These are phyloP conservation scores for Neoarius graeffei DNA, from an alignment of 2,113 vertebrate species.

Conservation along the genomic window DNA sequence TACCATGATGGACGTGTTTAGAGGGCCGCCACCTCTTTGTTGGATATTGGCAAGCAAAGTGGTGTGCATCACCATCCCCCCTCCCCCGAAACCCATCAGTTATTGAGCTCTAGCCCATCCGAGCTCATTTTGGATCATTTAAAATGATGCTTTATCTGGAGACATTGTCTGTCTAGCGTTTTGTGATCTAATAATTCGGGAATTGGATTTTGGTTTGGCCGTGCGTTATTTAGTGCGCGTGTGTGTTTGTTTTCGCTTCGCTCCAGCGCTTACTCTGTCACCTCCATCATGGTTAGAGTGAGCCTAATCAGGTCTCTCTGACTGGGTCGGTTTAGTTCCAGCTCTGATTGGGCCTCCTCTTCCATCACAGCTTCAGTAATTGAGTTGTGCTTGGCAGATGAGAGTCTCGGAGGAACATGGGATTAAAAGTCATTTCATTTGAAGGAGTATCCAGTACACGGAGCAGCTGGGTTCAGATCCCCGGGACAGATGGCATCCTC, in stretches of 20 bases:
- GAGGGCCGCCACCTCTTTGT: constrained; percentile 3
- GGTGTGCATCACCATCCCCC: neutral
- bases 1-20: constrained; percentile 30
- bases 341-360: constrained; percentile 20
- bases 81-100: too few relatives aligned
- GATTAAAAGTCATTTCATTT: constrained; percentile 38
- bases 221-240: neutral
- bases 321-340: constrained; percentile 41
- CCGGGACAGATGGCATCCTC: constrained; percentile 24
- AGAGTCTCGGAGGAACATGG: constrained; percentile 30
- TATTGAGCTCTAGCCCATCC: neutral
- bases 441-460: neutral
- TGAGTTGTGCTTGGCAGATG: constrained; percentile 30
- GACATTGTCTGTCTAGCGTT: neutral
- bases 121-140: neutral
- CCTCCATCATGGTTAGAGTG: constrained; percentile 36
- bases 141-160: neutral
- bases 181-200: constrained; percentile 9
- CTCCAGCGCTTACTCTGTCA: constrained; percentile 21
- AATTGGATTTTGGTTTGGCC: constrained; percentile 6
- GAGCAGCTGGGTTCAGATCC: constrained; percentile 7
- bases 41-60: neutral
- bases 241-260: neutral
- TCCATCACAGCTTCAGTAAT: constrained; percentile 50
- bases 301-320: constrained; percentile 21